Conservation (phyloP, 1,140 invertebrate genomes). For the Bombus cullumanus region DNA sequence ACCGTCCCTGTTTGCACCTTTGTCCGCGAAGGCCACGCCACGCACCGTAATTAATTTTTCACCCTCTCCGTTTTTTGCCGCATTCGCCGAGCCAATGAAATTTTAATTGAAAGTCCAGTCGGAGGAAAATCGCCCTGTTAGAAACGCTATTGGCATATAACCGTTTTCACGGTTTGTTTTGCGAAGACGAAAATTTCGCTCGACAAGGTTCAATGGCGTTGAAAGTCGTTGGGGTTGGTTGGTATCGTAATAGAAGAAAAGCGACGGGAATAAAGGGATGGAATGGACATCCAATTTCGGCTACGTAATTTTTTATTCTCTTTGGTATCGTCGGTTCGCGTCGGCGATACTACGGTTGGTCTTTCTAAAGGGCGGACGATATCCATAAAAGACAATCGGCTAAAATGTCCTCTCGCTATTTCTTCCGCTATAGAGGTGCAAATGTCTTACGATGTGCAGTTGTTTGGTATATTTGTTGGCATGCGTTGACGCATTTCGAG, state of each 20-base stretch:
- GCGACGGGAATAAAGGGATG: background rate
- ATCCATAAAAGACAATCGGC: background rate
- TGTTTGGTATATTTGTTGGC: background rate
- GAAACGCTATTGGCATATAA: background rate
- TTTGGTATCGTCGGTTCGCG: background rate
- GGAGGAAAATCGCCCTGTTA: background rate
- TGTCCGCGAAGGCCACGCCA: background rate
- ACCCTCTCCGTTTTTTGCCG: background rate
- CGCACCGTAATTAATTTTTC: constrained; percentile 27
- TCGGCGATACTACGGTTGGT: background rate
- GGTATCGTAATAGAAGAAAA: background rate
- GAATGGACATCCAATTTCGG: background rate
- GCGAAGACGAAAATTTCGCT: background rate
- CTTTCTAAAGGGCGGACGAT: background rate
- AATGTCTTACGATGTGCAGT: background rate
- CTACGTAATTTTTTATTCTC: background rate
- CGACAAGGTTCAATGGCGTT: background rate
- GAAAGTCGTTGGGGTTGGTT: background rate
- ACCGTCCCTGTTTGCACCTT: background rate
- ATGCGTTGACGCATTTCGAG: background rate
- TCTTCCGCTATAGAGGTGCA: background rate
- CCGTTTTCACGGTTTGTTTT: background rate
- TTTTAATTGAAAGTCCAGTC: constrained; percentile 21
- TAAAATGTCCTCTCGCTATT: background rate
- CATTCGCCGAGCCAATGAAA: background rate